Base-by-base conservation (phyloP, 2,113 vertebrate species). In the Cinclus mexicanus region DNA sequence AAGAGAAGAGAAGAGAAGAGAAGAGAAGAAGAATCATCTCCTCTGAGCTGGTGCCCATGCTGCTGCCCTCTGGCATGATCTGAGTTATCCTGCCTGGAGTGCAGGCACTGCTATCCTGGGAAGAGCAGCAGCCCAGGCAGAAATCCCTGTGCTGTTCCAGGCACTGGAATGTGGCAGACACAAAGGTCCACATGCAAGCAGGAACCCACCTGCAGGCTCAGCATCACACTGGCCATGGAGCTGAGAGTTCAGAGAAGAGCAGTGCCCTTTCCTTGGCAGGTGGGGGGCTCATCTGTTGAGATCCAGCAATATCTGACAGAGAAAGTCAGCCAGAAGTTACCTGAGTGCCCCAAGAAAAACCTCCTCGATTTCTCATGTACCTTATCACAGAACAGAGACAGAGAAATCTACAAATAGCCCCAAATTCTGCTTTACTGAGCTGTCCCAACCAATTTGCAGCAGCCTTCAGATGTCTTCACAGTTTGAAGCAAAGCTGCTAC, bases 201-300 rank as follows among this genome's bases (percentile, higher is more conserved):
- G 35, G 35, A 55, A 50, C 22, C 35, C 37, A 17, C 20, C 50
- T 60, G 35, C 2, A 37, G 49, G 59, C 37, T 67, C 64, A 78
- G 53, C 53, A 37, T 19, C 39, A 5, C 0, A 0, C 24, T 78
- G 65, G 20, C 26, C 1, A 0, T 8, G 22, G 49, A 42, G 46
- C 2, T 50, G 41, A 39, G 56, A 44, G 42, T 21, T 37, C 35
- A 37, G 35, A 37, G 35, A 37, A 37, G 35, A 37, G 35, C 35
- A 37, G 35, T 37, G 35, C 35, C 35, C 35, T 37, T 37, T 37
- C 35, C 35, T 37, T 37, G 35, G 35, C 35, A 37, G 35, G 35
- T 37, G 35, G 35, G 35, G 35, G 35, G 35, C 35, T 37, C 35
- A 37, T 37, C 35, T 39, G 18, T 4, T 19, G 79, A 41, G 28